Base-by-base conservation (phyloP, 2,113 vertebrate genomes). In the Zosterops borbonicus region DNA sequence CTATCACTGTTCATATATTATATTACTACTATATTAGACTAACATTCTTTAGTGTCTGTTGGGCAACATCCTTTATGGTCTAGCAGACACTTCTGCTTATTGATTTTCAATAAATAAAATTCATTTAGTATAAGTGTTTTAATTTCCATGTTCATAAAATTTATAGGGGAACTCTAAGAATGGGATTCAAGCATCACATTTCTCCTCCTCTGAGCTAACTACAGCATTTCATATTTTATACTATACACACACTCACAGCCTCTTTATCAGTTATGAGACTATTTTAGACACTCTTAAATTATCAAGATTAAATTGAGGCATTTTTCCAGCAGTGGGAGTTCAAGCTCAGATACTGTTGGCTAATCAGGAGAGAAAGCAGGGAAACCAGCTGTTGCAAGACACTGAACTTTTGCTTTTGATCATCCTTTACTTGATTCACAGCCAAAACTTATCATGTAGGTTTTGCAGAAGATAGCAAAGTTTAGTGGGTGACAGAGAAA, bases 331-430 rank as follows among this genome's bases (percentile, higher is more conserved):
- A 89, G 50, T 56, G 64, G 25, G 75, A 91, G 78, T 83, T 89
- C 55, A 85, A 83, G 47, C 82, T 85, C 70, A 90, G 87, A 91
- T 84, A 77, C 27, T 53, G 3, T 1, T 46, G 67, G 67, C 68
- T 96, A 94, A 93, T 52, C 91, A 92, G 93, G 95, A 95, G 95
- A 83, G 91, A 96, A 91, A 87, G 64, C 68, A 86, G 85, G n/a
- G 63, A 90, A 97, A 92, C 63, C 95, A 97, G 93, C 95, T 96
- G 94, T 63, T 96, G 64, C 31, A 77, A 85, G 90, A 95, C 87
- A 94, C 50, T 67, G 63, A 91, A 80, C 87, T 94, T 92, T 88
- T 95, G 85, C 71, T 86, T 95, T 87, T 95, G 93, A 94, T 96
- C 90, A 83, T 90, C 91, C 35, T 63, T 58, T 73, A 21, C 87